phyloP scores from a whole-genome alignment of 2,113 vertebrate species.

The Dascyllus trimaculatus region DNA sequence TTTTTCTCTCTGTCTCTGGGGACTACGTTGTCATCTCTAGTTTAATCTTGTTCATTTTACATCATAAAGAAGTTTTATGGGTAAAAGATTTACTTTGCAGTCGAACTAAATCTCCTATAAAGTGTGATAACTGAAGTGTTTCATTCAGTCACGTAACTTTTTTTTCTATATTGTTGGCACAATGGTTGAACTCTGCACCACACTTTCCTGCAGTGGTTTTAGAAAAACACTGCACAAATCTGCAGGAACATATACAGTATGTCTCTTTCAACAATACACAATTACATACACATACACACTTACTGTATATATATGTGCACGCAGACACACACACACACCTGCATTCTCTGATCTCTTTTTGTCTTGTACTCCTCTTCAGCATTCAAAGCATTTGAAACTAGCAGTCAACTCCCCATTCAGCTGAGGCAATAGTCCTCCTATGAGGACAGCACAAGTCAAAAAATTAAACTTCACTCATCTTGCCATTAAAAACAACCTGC shows the following conservation, averaged over 20 bases:
- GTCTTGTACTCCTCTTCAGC: conserved; percentile 19
- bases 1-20: too few relatives aligned
- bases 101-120: conserved; percentile 4
- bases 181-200: conserved; percentile 12
- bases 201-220: conserved; percentile 5
- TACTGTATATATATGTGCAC: too few relatives aligned
- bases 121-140: background rate
- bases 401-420: conserved; percentile 53
- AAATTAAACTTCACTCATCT: conserved; percentile 68
- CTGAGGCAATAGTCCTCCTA: conserved; percentile 57
- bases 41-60: background rate
- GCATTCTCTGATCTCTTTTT: conserved; percentile 31
- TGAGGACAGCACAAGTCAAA: conserved; percentile 55
- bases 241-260: conserved; percentile 13
- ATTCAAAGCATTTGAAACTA: conserved; percentile 63
- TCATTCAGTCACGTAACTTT: background rate
- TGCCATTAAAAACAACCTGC: conserved; percentile 65
- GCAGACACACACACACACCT: conserved; percentile 13
- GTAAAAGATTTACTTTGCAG: background rate
- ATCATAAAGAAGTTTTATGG: background rate
- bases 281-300: background rate
- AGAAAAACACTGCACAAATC: conserved; percentile 9
- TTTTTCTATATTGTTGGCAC: background rate
- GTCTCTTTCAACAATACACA: conserved; percentile 17
- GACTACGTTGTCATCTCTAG: too few relatives aligned